These are phyloP conservation scores for Punctoribates punctum DNA, from an alignment of 2,888 invertebrate genomes.

Conservation along the genomic window DNA sequence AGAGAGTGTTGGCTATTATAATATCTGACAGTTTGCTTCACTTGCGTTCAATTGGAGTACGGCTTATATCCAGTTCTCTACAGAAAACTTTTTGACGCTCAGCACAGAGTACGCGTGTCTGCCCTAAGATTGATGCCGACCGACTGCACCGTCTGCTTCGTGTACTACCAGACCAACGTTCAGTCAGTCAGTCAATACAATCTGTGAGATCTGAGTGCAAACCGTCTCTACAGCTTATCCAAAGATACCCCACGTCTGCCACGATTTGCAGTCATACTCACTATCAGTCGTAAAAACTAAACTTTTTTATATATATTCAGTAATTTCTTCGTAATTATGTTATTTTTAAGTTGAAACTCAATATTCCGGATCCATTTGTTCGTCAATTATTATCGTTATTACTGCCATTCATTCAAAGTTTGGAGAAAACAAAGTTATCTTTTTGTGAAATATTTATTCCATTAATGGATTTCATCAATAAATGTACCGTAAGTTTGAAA, in stretches of 20 bases:
- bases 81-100: not conserved
- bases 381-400: too few species aligned
- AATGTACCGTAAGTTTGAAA: too few species aligned
- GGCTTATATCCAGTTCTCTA: not conserved
- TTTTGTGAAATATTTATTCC: too few species aligned
- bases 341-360: not conserved
- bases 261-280: not conserved
- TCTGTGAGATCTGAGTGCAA: not conserved
- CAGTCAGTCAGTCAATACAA: not conserved
- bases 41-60: not conserved
- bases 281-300: not conserved
- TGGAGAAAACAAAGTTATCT: too few species aligned
- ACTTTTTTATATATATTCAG: not conserved
- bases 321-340: conserved; percentile 3
- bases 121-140: conserved; percentile 22
- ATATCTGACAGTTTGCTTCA: conserved; percentile 13
- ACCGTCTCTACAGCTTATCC: not conserved
- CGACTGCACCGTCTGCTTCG: not conserved
- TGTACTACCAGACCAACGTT: not conserved
- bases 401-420: too few species aligned
- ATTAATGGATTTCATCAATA: too few species aligned
- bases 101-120: conserved; percentile 19
- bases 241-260: conserved; percentile 10
- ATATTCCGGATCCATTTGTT: too few species aligned
- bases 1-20: conserved; percentile 22